Base-by-base conservation (phyloP, 2,797 vertebrate species). In the Vespertilio murinus region DNA sequence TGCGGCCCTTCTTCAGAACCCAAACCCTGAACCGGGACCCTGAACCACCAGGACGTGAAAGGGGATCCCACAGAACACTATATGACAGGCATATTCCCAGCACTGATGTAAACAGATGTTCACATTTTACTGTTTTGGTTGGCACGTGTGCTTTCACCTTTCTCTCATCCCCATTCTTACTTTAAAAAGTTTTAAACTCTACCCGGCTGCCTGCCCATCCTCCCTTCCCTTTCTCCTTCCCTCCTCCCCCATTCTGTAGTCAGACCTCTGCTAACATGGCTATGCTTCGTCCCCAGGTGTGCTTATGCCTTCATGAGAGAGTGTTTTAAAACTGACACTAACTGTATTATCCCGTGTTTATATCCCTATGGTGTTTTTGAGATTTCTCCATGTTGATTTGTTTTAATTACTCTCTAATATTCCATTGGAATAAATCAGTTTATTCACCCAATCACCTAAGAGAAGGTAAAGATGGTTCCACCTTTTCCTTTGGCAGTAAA, bases 191-290 rank as follows among this genome's bases (percentile, higher is more conserved):
- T 83, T 93, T 33, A 80, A 87, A n/a, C 20, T 5, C n/a, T 18
- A 3, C 0, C 4, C 8, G 17, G 3, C 17, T 8, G 2, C n/a
- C 1, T n/a, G 2, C 45, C 52, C 8, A 0, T 8, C 7, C 8
- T 22, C 22, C 11, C 23, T 28, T 52, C 14, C 33, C 6, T 42
- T 0, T 35, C 74, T 65, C 5, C 30, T 4, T 1, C 18, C 12
- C 5, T 11, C 5, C 17, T 11, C 5, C 17, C 18, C 30, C 17
- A 13, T 5, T 52, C 18, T 71, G 3, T 20, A 49, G 20, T 64
- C 35, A 56, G 1, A 6, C 16, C 8, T n/a, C 25, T 30, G 18
- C 13, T 45, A 25, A 25, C 14, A 12, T 78, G 13, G 1, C 49
- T 56, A 2, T 25, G n/a, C 52, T 81, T 83, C 42, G 33, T 30